These are phyloP conservation scores for Dolichoris vasculosae DNA, from an alignment of 1,140 invertebrate genomes.

Conservation along the genomic window DNA sequence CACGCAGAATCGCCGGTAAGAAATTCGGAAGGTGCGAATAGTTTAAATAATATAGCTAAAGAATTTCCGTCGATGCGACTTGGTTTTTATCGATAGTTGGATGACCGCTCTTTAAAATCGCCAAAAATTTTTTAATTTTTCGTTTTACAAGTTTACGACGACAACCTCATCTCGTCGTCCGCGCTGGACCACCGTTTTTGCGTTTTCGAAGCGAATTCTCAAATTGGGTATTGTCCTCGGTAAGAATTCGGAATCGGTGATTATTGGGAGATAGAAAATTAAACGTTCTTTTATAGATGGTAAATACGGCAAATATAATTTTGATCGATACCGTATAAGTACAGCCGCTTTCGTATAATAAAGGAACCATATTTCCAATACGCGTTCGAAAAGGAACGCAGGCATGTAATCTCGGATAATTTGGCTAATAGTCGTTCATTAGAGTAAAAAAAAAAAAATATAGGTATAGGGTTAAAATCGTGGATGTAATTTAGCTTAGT, in stretches of 20 bases:
- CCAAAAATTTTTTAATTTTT: background rate
- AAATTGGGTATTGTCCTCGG: background rate
- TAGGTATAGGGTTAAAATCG: background rate
- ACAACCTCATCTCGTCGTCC: background rate
- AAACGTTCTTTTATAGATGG: background rate
- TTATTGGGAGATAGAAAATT: background rate
- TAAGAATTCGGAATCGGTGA: background rate
- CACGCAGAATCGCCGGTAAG: background rate
- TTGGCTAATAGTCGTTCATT: constrained; percentile 5
- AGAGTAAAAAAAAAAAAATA: background rate
- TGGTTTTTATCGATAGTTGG: background rate
- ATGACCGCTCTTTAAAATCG: background rate
- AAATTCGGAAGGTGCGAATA: background rate
- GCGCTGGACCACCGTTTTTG: background rate
- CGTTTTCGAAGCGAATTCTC: background rate
- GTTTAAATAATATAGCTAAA: background rate
- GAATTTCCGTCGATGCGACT: background rate
- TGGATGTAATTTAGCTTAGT: background rate
- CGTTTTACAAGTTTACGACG: background rate
- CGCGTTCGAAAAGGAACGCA: background rate
- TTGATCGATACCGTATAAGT: background rate
- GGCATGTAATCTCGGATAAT: background rate
- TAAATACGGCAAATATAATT: background rate
- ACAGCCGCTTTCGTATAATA: background rate
- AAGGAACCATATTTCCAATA: background rate